These are phyloP conservation scores for Drosophila limbata DNA, from an alignment of 2,888 invertebrate species.

Conservation along the genomic window DNA sequence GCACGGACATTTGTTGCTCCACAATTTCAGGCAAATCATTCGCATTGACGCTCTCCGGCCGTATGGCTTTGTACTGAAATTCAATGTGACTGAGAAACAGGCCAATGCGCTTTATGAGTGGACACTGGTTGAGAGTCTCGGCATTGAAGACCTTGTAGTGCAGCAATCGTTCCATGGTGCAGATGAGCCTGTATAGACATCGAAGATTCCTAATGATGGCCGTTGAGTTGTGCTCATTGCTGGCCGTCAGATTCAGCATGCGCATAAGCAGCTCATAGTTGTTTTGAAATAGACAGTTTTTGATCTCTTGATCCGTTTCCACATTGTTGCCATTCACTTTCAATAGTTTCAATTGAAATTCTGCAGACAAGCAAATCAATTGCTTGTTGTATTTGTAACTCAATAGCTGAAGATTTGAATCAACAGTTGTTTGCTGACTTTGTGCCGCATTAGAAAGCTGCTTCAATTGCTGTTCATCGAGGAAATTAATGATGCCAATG, in stretches of 20 bases:
- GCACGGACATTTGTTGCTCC: constrained; percentile 59
- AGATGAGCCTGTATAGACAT: constrained; percentile 66
- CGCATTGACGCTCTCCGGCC: constrained; percentile 50
- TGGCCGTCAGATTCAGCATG: constrained; percentile 68
- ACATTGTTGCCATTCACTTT: neutral
- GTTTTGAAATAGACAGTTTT: constrained; percentile 79
- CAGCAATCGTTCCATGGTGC: constrained; percentile 73
- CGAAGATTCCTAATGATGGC: constrained; percentile 71
- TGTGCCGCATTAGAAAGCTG: constrained; percentile 7
- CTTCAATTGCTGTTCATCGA: constrained; percentile 61
- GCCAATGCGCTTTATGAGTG: constrained; percentile 82
- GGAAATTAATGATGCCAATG: constrained; percentile 82
- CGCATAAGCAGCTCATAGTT: constrained; percentile 83
- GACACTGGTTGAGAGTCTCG: constrained; percentile 68
- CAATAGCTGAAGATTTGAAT: constrained; percentile 48
- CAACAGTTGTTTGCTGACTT: neutral
- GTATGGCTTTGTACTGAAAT: constrained; percentile 76
- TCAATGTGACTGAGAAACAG: constrained; percentile 82
- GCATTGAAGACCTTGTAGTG: constrained; percentile 75
- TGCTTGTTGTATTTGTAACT: constrained; percentile 79
- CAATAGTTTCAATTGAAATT: constrained; percentile 32
- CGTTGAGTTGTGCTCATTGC: constrained; percentile 55
- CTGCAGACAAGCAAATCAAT: constrained; percentile 71
- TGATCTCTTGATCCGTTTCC: constrained; percentile 5
- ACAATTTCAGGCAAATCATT: constrained; percentile 72